Evolutionary conservation across 2,888 invertebrate genomes (phyloP).

Genomic region (Formica aserva): DNA sequence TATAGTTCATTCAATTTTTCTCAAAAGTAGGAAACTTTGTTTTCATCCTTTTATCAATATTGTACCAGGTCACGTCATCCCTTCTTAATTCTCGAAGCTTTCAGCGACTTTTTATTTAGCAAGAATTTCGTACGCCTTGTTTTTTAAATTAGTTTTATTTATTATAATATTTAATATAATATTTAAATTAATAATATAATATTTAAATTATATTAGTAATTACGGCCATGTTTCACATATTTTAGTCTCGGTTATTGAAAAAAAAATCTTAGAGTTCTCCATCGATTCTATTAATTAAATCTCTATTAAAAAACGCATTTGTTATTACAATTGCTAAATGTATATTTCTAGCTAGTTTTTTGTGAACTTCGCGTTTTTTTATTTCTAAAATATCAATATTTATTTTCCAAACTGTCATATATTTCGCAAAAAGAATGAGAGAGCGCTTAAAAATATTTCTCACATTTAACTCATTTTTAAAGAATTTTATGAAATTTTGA

Average conservation of each 20-base stretch:
- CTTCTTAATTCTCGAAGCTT: background rate
- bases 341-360: background rate
- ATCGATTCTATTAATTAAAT: background rate
- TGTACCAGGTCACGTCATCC: background rate
- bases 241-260: background rate
- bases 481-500: background rate
- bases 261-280: background rate
- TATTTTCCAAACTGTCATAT: background rate
- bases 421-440: background rate
- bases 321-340: background rate
- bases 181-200: too few relatives aligned
- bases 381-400: background rate
- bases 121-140: background rate
- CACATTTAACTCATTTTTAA: background rate
- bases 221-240: background rate
- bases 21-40: background rate
- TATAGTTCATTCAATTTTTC: background rate
- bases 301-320: background rate
- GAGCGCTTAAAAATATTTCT: background rate
- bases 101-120: background rate
- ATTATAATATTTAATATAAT: background rate
- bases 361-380: background rate
- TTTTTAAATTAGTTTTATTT: background rate
- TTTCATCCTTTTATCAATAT: conserved; percentile 18
- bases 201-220: background rate